phyloP scores from a whole-genome alignment of 2,113 vertebrate genomes.

The Cyphomyrus plagiostoma region DNA sequence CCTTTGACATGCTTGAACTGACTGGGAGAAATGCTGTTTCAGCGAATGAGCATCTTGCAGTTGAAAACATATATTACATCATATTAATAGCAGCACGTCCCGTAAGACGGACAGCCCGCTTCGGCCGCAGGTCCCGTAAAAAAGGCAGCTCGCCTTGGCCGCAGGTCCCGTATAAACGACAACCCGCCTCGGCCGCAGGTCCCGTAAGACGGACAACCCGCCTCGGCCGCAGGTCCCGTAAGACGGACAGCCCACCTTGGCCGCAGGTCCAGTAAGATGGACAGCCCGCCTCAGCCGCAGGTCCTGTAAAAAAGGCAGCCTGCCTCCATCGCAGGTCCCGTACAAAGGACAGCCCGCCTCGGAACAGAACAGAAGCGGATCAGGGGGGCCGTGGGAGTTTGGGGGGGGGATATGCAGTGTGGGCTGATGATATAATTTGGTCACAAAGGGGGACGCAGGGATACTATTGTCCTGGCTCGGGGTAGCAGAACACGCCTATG shows the following conservation, averaged over 20 bases:
- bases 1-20: not conserved
- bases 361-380: not conserved
- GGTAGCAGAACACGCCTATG: not conserved
- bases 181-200: no score
- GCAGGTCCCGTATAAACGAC: no score
- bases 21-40: not conserved
- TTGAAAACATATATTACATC: not conserved
- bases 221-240: no score
- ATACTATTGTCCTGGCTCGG: not conserved
- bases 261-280: not conserved
- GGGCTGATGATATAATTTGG: conserved; percentile 5
- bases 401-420: not conserved
- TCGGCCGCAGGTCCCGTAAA: not conserved
- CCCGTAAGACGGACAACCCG: no score
- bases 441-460: not conserved
- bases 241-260: not conserved
- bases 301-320: not conserved
- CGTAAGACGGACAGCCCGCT: not conserved
- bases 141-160: no score
- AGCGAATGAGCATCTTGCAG: not conserved
- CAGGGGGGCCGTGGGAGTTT: not conserved
- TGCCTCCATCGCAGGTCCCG: not conserved
- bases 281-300: not conserved
- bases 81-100: not conserved
- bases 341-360: not conserved